These are phyloP conservation scores for Papilio xuthus DNA, from an alignment of 1,140 invertebrate species.

Conservation along the genomic window DNA sequence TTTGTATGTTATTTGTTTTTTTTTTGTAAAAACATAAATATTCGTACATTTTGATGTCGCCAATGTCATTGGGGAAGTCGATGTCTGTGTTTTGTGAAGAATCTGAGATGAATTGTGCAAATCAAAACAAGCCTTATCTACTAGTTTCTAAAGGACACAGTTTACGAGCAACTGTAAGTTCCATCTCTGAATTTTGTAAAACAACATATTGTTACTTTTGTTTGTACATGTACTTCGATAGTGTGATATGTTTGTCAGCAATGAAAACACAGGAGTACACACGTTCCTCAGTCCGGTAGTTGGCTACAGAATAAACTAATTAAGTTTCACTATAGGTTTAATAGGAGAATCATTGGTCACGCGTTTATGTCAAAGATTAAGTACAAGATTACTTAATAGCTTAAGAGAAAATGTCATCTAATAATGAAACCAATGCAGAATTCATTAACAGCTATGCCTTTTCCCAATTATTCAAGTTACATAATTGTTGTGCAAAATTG, in stretches of 20 bases:
- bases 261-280: not conserved
- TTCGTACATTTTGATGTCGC: not conserved
- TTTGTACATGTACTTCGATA: not conserved
- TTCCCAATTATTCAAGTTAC: too few species aligned
- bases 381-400: not conserved
- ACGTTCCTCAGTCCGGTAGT: not conserved
- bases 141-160: not conserved
- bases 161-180: not conserved
- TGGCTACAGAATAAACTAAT: not conserved
- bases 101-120: not conserved
- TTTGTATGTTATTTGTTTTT: too few species aligned
- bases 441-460: too few species aligned
- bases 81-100: not conserved
- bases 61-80: not conserved
- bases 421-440: too few species aligned
- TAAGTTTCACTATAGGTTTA: not conserved
- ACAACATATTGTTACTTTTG: not conserved
- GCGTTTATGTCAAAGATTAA: conserved; percentile 1
- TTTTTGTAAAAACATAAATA: too few species aligned
- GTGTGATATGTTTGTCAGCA: not conserved
- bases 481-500: not conserved
- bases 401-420: not conserved
- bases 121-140: not conserved
- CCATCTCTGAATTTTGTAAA: not conserved
- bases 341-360: not conserved